phyloP scores from a whole-genome alignment of 2,113 vertebrate genomes.

The Nesogale talazaci region DNA sequence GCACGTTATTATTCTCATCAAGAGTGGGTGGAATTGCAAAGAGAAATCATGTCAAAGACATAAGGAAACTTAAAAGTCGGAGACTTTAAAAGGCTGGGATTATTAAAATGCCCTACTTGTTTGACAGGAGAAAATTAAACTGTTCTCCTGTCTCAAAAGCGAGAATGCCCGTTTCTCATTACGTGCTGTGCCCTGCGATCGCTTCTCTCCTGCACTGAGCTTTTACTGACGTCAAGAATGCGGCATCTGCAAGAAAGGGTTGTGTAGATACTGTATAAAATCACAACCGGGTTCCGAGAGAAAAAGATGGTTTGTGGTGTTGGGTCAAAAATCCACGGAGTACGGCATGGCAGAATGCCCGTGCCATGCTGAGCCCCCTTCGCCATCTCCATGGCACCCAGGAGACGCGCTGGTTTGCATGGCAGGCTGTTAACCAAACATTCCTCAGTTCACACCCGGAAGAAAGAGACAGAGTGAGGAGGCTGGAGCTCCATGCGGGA shows the following conservation, averaged over 20 bases:
- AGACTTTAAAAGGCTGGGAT: constrained; percentile 77
- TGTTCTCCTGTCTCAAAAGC: constrained; percentile 76
- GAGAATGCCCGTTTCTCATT: constrained; percentile 51
- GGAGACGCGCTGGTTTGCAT: no score
- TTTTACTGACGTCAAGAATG: not conserved
- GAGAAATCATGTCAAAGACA: constrained; percentile 77
- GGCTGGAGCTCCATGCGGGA: no score
- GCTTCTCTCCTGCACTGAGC: not conserved
- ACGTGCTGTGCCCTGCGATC: constrained; percentile 26
- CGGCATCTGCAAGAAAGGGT: rapidly evolving
- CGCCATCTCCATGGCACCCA: no score
- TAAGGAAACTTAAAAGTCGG: constrained; percentile 73
- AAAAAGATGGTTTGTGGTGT: no score
- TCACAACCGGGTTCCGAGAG: not conserved
- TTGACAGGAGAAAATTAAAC: constrained; percentile 83
- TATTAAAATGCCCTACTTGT: constrained; percentile 74
- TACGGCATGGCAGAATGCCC: rapidly evolving
- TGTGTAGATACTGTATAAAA: rapidly evolving
- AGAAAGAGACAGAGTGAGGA: no score
- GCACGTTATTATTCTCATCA: constrained; percentile 39
- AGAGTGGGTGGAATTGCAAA: constrained; percentile 78
- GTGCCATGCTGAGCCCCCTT: no score
- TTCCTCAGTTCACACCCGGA: no score
- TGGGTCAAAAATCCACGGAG: no score
- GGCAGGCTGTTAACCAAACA: no score